Evolutionary conservation across 2,888 invertebrate genomes (phyloP), one percentile per base, ranked within the genome.

Genomic region (Idaea dimidiata): DNA sequence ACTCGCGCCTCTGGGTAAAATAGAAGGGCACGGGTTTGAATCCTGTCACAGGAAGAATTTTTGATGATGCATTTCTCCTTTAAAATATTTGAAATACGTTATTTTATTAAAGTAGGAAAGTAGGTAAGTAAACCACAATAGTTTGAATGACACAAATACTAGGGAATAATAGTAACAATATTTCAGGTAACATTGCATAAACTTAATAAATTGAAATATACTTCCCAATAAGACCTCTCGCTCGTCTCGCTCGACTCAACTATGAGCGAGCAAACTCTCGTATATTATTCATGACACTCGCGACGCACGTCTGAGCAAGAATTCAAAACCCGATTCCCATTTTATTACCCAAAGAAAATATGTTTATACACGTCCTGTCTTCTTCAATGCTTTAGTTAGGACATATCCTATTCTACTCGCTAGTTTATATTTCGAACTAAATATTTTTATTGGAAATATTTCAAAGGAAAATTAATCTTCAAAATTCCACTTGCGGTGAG

Each of bases 301-400:
- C 62, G 65, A 66, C 69, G 64, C 69, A 66, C 69, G 67, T 62
- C 53, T 63, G 64, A 67, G 67, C 63, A 57, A 62, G 59, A 65
- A 58, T 63, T 64, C 43, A 43, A 43, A 43, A 43, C 43, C 62
- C 67, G 74, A 73, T 72, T 72, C 65, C 67, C 59, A 70, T 43
- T 79, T 79, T 79, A 79, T 77, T 76, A 72, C 75, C 67, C 58
- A 65, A 66, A 60, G 62, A 69, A 74, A 76, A 74, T 71, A 74
- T 76, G 77, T 79, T 77, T 79, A 77, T 76, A 68, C 72, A 67
- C 70, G 67, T 67, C 56, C 66, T 62, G 69, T 69, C 69, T 71
- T 65, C 64, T 60, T 66, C 62, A 67, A 69, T 69, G 65, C 60
- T 60, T 65, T 76, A 43, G 43, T 70, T 67, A 71, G 64, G 66